Evolutionary conservation across 1,140 invertebrate genomes (phyloP).

Genomic region (Hyposmocoma kahamanoa): DNA sequence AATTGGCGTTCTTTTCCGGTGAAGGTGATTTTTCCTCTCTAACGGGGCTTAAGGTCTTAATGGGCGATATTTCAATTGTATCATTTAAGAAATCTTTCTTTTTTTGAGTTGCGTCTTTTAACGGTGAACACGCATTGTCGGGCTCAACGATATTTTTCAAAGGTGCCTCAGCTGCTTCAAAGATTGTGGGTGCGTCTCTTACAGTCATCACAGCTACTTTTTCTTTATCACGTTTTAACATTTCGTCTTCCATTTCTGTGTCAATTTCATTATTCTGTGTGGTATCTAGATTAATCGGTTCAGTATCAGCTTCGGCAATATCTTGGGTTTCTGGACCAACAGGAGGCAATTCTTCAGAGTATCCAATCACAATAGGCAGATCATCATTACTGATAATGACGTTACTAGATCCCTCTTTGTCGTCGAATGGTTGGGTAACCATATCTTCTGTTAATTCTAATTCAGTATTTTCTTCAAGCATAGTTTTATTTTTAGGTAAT

Average conservation of each 20-base stretch:
- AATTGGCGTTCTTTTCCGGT: constrained; percentile 51
- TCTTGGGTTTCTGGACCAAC: constrained; percentile 37
- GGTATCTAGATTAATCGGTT: constrained; percentile 25
- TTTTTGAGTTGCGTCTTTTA: constrained; percentile 59
- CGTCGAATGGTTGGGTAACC: constrained; percentile 40
- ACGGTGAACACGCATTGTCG: constrained; percentile 24
- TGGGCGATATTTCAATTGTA: constrained; percentile 74
- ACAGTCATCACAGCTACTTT: background rate
- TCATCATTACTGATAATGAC: constrained; percentile 32
- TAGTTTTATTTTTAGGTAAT: constrained; percentile 42
- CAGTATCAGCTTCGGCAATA: constrained; percentile 53
- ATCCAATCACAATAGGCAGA: constrained; percentile 16
- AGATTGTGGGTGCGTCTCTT: background rate
- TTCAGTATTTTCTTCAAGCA: constrained; percentile 19
- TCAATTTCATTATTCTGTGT: background rate
- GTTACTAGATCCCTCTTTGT: constrained; percentile 26
- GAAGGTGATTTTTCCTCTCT: constrained; percentile 35
- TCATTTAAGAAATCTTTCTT: constrained; percentile 72
- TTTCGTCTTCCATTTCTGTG: background rate
- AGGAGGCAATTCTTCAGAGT: constrained; percentile 18
- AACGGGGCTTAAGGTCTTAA: constrained; percentile 58
- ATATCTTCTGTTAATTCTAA: constrained; percentile 48
- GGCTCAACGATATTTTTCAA: background rate
- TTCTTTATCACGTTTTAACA: constrained; percentile 15
- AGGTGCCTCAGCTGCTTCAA: background rate